Percentiles rank a stretch among this genome's conserved stretches.
phyloP scores from a whole-genome alignment of 2,888 invertebrate genomes.

The Syrista parreyssii region DNA sequence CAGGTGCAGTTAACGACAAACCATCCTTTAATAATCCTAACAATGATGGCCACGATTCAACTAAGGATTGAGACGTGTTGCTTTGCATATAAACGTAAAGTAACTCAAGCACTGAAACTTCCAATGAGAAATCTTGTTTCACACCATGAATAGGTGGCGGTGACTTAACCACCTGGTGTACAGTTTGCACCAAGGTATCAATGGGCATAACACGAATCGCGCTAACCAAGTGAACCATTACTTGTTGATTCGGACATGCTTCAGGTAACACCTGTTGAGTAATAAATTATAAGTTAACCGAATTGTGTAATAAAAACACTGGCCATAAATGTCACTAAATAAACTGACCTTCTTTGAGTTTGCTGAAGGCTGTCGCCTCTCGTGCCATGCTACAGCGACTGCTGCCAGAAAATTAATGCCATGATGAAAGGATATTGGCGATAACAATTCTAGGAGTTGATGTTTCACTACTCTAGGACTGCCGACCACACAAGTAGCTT shows the following conservation, averaged over 20 bases:
- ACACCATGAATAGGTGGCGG: conserved; percentile 75
- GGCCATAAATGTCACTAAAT: neutral
- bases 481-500: conserved; percentile 69
- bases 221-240: conserved; percentile 82
- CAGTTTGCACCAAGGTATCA: conserved; percentile 84
- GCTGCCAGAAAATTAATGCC: conserved; percentile 84
- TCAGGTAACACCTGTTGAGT: conserved; percentile 70
- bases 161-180: conserved; percentile 84
- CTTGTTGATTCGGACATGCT: conserved; percentile 77
- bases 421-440: conserved; percentile 86
- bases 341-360: conserved; percentile 64
- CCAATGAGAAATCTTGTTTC: conserved; percentile 73
- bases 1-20: conserved; percentile 77
- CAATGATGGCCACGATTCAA: conserved; percentile 83
- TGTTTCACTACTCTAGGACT: conserved; percentile 79
- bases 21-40: conserved; percentile 81
- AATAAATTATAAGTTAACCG: neutral
- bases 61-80: conserved; percentile 76
- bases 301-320: neutral
- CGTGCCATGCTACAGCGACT: conserved; percentile 88
- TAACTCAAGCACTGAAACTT: conserved; percentile 85
- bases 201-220: conserved; percentile 86
- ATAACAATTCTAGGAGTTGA: conserved; percentile 83
- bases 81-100: conserved; percentile 79
- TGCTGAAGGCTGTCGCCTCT: conserved; percentile 70